Evolutionary conservation across 92 coral and sea anemone genomes (phyloP).

Genomic region (Phymanthus crucifer): DNA sequence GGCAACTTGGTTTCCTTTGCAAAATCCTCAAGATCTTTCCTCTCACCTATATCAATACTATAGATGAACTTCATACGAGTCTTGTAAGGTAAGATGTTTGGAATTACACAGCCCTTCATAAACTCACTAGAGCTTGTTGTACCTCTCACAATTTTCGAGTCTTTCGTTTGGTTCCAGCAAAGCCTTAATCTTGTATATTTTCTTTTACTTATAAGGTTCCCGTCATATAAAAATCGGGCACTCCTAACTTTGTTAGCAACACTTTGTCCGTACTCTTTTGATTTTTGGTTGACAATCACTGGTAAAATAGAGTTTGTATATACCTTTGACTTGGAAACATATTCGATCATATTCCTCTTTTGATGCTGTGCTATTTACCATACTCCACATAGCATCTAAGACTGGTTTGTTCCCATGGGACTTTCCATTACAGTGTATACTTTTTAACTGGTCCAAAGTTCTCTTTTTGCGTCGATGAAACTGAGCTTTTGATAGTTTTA

Average conservation of each 20-base stretch:
- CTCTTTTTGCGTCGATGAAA: background rate
- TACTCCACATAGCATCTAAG: conserved; percentile 9
- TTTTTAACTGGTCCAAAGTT: background rate
- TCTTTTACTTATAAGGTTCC: background rate
- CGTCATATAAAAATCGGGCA: background rate
- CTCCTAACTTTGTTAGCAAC: background rate
- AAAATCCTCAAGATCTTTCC: background rate
- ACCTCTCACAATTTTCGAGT: background rate
- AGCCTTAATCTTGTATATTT: background rate
- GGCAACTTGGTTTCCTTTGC: background rate
- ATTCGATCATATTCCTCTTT: background rate
- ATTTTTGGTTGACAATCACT: background rate
- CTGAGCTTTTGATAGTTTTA: background rate
- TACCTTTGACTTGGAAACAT: background rate
- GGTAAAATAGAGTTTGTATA: background rate
- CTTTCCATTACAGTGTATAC: background rate
- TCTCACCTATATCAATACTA: background rate
- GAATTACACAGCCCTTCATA: background rate
- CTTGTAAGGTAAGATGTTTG: conserved; percentile 1
- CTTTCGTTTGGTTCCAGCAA: background rate
- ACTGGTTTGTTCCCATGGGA: background rate
- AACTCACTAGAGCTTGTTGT: background rate
- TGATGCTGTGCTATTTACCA: background rate
- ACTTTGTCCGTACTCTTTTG: background rate
- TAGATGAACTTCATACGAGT: background rate